Evolutionary conservation across 2,113 vertebrate species (phyloP).

Genomic region (Thinocorus orbignyianus): DNA sequence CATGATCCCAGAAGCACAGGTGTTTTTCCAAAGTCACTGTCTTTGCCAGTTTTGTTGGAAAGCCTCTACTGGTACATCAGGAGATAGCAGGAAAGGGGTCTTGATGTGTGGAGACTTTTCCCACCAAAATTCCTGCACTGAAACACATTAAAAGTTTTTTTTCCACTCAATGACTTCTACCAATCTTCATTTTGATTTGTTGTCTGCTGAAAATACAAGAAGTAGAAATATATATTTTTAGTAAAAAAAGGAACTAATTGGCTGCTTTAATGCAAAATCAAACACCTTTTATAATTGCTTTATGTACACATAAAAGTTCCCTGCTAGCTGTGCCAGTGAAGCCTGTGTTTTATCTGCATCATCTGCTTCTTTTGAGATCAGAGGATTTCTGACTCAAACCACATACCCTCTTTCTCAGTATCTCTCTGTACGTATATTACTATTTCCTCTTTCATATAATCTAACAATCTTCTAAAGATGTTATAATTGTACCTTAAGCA

Average conservation of each 20-base stretch:
- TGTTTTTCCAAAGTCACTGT: neutral
- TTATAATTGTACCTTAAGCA: constrained; percentile 64
- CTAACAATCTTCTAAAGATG: constrained; percentile 64
- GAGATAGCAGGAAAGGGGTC: neutral
- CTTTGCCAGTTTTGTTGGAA: neutral
- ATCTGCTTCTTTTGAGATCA: constrained; percentile 72
- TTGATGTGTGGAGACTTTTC: neutral
- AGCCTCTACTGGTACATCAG: neutral
- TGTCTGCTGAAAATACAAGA: constrained; percentile 8
- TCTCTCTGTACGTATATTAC: constrained; percentile 54
- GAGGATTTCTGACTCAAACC: constrained; percentile 53
- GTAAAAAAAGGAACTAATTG: constrained; percentile 58
- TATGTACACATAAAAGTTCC: constrained; percentile 65
- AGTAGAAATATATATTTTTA: constrained; percentile 50
- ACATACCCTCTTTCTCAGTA: constrained; percentile 40
- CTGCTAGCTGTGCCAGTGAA: constrained; percentile 60
- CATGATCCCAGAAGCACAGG: neutral
- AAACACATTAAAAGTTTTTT: neutral
- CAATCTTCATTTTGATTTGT: constrained; percentile 1
- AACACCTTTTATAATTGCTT: constrained; percentile 74
- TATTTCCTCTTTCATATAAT: constrained; percentile 60
- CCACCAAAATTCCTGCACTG: neutral
- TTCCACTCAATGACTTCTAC: neutral
- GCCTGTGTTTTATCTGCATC: constrained; percentile 68
- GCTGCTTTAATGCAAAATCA: constrained; percentile 67